phyloP scores from a whole-genome alignment of 1,140 invertebrate genomes.

The Brachionus paranguensis region DNA sequence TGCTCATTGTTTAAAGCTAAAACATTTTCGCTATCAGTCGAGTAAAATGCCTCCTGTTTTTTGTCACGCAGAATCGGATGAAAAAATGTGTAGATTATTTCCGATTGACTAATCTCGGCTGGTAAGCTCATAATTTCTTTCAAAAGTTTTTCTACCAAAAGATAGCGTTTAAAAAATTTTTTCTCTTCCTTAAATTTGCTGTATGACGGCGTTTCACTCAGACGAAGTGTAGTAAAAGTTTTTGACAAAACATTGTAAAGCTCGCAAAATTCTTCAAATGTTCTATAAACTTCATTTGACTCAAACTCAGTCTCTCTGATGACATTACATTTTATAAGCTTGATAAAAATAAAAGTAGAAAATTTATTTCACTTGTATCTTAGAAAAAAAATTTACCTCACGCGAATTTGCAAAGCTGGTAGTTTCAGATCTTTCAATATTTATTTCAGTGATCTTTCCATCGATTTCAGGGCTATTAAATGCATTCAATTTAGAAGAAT shows the following conservation, averaged over 20 bases:
- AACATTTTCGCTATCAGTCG: not conserved
- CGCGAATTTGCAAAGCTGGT: not conserved
- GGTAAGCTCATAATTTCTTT: not conserved
- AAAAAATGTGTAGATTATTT: conserved; percentile 34
- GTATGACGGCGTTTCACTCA: not conserved
- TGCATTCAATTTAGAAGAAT: too few relatives aligned
- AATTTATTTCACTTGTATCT: too few relatives aligned
- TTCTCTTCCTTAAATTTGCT: conserved; percentile 23
- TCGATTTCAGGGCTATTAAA: not conserved
- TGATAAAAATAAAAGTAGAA: too few relatives aligned
- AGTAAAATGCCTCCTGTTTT: not conserved
- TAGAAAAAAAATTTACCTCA: not conserved
- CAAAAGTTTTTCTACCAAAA: not conserved
- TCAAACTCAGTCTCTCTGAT: conserved; percentile 14
- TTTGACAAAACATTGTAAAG: conserved; percentile 7
- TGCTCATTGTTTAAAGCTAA: not conserved
- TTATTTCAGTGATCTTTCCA: not conserved
- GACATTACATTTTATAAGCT: conserved; percentile 1
- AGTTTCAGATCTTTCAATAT: not conserved
- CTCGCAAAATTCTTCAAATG: conserved; percentile 40
- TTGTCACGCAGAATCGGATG: conserved; percentile 29
- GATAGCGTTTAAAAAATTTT: not conserved
- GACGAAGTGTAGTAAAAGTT: not conserved
- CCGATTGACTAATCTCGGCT: conserved; percentile 19
- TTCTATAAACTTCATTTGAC: conserved; percentile 28